Percentiles rank a stretch among this genome's conserved stretches.
Evolutionary conservation across 1,140 invertebrate genomes (phyloP).

Genomic region (Lepidostoma basale): DNA sequence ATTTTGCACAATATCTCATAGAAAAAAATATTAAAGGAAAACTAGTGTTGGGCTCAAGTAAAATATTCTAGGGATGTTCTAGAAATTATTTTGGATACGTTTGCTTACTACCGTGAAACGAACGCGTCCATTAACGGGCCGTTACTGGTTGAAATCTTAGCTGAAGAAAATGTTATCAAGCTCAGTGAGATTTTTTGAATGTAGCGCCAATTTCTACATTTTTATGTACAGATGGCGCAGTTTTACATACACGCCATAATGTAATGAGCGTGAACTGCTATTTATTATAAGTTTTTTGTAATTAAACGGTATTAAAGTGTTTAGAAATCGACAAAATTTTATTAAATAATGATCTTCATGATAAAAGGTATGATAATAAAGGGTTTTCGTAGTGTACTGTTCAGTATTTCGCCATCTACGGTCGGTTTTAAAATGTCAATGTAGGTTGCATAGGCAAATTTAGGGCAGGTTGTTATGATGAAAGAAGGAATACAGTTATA

Average conservation of each 20-base stretch:
- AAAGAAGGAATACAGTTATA: constrained; percentile 29
- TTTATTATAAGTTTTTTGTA: constrained; percentile 39
- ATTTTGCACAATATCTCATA: no score
- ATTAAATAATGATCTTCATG: constrained; percentile 23
- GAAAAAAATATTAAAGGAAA: no score
- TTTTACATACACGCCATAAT: constrained; percentile 39
- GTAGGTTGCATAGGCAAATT: constrained; percentile 38
- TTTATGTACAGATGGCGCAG: constrained; percentile 39
- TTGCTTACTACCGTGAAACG: neutral
- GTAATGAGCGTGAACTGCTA: constrained; percentile 33
- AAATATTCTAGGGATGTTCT: no score
- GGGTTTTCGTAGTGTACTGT: neutral
- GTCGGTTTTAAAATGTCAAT: constrained; percentile 33
- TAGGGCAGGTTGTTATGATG: constrained; percentile 40
- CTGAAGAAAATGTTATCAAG: constrained; percentile 32
- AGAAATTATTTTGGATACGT: constrained; percentile 33
- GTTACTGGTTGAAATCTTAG: constrained; percentile 1
- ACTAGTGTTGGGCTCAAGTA: no score
- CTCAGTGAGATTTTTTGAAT: constrained; percentile 25
- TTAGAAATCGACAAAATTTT: constrained; percentile 10
- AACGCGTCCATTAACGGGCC: constrained; percentile 25
- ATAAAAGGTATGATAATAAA: constrained; percentile 26
- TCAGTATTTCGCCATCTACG: neutral
- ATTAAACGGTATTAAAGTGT: constrained; percentile 25
- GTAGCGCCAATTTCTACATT: constrained; percentile 31